Evolutionary conservation across 2,113 vertebrate genomes (phyloP).

Genomic region (Taxidea taxus): DNA sequence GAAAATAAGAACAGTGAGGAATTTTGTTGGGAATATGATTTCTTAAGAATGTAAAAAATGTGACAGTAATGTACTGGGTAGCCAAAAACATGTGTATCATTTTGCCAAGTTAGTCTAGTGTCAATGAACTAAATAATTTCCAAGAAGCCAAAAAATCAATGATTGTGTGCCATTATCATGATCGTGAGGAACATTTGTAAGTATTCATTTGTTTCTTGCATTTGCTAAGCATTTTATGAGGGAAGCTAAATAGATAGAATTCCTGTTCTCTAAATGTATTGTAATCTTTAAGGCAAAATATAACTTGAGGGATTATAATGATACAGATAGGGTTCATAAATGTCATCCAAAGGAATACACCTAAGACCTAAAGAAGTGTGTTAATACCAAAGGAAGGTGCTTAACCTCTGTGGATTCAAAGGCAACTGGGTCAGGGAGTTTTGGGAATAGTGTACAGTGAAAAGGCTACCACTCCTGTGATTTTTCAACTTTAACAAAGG

Average conservation of each 20-base stretch:
- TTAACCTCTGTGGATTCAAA: background rate
- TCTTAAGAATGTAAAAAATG: constrained; percentile 5
- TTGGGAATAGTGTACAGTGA: background rate
- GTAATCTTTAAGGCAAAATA: background rate
- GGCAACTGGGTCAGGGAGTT: background rate
- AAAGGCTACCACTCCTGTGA: background rate
- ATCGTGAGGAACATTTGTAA: background rate
- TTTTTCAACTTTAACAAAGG: background rate
- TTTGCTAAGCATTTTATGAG: background rate
- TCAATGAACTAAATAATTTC: background rate
- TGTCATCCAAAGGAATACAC: background rate
- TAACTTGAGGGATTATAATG: background rate
- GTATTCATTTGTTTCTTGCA: background rate
- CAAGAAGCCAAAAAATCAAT: background rate
- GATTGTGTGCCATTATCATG: background rate
- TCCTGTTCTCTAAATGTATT: background rate
- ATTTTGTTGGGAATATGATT: constrained; percentile 4
- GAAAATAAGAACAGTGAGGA: background rate
- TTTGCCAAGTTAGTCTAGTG: background rate
- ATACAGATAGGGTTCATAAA: background rate
- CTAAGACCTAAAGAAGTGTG: background rate
- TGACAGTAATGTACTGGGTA: background rate
- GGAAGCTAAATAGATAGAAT: background rate
- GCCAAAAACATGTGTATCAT: background rate
- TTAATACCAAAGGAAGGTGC: background rate